Evolutionary conservation across 1,140 invertebrate species (phyloP), one percentile per base, ranked within the genome.

Genomic region (Heliconius congener): DNA sequence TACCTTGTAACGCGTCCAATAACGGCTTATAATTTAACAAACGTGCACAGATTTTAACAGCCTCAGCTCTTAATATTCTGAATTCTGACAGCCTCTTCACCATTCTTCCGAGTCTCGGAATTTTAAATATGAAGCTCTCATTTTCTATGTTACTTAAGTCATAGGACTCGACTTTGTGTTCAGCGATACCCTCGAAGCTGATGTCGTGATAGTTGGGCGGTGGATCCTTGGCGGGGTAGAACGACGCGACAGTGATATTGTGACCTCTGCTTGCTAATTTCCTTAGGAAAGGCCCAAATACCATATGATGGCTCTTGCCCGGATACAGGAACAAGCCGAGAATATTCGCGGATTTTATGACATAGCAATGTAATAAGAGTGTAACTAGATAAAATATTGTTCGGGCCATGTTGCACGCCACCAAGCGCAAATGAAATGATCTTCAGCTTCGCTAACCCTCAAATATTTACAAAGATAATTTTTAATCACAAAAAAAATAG

Each of bases 281-380:
- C 37, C 94, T 87, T 0, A 97, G 86, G 2, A 97, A 88, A 0
- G 96, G 96, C n/a, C 96, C 93, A 85, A 96, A 96, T 11, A 97
- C 96, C 81, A 95, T 95, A 78, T 96, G 96, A 81, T 97, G 97
- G 85, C 96, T 97, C 81, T 95, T 96, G 1, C 96, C 96, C 0
- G 94, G 94, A 87, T 97, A 95, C 0, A 95, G 94, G 82, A 97
- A 96, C 0, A 97, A 82, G 1, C 94, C 96, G 1, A 97, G 90
- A 78, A 97, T 96, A 30, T 88, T 88, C 11, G 86, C 86, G 6
- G 80, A 34, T 60, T 75, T 74, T 50, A 77, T 72, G 70, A 74
- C 39, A 46, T 77, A 80, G 50, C 11, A 34, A 52, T 73, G 39
- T 37, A 80, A 30, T 3, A 23, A 4, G 13, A 77, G n/a, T 9